Evolutionary conservation across 2,888 invertebrate species (phyloP).

Genomic region (Gonocerus acuteangulatus): DNA sequence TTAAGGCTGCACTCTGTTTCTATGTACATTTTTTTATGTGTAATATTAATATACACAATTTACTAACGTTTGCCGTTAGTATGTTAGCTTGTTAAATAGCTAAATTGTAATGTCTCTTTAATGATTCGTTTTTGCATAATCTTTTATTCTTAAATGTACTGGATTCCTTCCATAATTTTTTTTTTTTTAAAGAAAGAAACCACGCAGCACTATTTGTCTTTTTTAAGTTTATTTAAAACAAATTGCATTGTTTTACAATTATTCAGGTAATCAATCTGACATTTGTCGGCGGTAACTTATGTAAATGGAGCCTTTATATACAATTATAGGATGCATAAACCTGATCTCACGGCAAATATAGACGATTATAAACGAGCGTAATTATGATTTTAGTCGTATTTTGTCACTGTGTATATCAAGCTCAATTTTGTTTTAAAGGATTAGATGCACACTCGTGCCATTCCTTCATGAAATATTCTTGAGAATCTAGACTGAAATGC

Average conservation of each 20-base stretch:
- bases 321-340: neutral
- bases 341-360: slow-evolving; percentile 15
- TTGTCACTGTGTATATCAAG: slow-evolving; percentile 5
- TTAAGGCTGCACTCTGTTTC: slow-evolving; percentile 27
- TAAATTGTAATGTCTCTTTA: slow-evolving; percentile 15
- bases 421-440: slow-evolving; percentile 14
- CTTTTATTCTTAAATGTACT: neutral
- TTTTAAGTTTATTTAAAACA: neutral
- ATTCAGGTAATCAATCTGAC: too few relatives aligned
- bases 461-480: slow-evolving; percentile 17
- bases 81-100: slow-evolving; percentile 15
- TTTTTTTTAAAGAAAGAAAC: neutral
- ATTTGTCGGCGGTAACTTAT: neutral
- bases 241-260: too few relatives aligned
- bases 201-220: neutral
- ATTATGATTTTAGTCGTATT: neutral
- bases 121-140: neutral
- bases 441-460: neutral
- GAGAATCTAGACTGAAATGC: slow-evolving; percentile 23
- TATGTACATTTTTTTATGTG: slow-evolving; percentile 2
- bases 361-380: neutral
- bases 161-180: slow-evolving; percentile 17
- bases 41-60: slow-evolving; percentile 11
- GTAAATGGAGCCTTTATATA: slow-evolving; percentile 1
- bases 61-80: slow-evolving; percentile 7